A percentile compares a stretch with the other conserved stretches of the same genome.
phyloP scores from a whole-genome alignment of 2,797 vertebrate genomes.

The Thripadectes ignobilis region DNA sequence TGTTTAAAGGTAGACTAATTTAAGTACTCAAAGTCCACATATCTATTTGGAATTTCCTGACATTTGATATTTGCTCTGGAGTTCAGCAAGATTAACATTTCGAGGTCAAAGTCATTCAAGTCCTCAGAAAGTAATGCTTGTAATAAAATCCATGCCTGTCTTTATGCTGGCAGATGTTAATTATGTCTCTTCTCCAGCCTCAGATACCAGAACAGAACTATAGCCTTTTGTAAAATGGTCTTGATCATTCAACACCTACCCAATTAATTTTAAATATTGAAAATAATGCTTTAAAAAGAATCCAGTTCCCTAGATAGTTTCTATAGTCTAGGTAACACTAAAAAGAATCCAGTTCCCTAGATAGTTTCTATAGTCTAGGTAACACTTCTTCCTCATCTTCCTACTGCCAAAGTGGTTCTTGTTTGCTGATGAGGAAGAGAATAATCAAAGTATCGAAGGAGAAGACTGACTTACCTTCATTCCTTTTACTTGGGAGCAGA shows the following conservation, averaged over 20 bases:
- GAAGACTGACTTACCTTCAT: not conserved
- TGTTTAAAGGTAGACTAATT: slow-evolving; percentile 58
- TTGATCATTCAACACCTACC: not conserved
- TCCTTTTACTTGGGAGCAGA: not conserved
- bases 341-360: not conserved
- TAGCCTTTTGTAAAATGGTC: not conserved
- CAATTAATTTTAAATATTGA: not conserved
- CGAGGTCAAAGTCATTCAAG: slow-evolving; percentile 44
- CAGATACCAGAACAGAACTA: not conserved
- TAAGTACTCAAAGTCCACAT: slow-evolving; percentile 46
- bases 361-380: not conserved
- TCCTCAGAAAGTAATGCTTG: slow-evolving; percentile 25
- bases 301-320: not conserved
- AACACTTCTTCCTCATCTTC: not conserved
- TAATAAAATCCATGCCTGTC: slow-evolving; percentile 22
- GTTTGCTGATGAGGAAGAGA: not conserved
- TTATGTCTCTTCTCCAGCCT: not conserved
- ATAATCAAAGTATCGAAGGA: not conserved
- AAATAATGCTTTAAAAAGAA: not conserved
- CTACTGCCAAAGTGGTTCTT: not conserved
- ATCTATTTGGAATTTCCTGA: slow-evolving; percentile 50
- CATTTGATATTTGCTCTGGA: slow-evolving; percentile 58
- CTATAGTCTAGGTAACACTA: not conserved
- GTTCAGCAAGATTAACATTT: slow-evolving; percentile 55
- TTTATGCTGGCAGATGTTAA: slow-evolving; percentile 28